Base-by-base conservation (phyloP, 2,888 invertebrate species). In the Fragum whitleyi region DNA sequence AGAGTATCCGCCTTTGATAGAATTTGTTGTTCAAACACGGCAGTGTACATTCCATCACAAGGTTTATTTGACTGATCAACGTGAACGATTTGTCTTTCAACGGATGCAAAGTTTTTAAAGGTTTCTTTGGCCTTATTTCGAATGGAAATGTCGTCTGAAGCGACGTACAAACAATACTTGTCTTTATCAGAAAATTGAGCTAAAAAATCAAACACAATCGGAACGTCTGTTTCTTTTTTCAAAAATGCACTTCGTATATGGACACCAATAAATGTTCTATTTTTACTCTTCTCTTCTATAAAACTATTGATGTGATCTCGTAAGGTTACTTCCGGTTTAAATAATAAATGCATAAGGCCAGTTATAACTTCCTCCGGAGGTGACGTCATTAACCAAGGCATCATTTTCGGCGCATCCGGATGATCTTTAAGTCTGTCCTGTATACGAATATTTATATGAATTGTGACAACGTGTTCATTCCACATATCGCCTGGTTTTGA, bases 21-120 rank as follows among this genome's bases (percentile, higher is more conserved):
- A 42, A 83, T 28, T n/a, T 69, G 67, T 23, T 79, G 79, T 19
- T 83, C 83, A 28, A 77, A 70, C n/a, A 83, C n/a, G 16, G 62
- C 79, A 14, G 68, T 77, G 42, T 71, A 72, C 14, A 83, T 61
- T 16, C 77, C 79, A 0, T 74, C 72, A 65, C 83, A 83, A 1
- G 59, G 36, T 16, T 65, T 55, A 7, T 39, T 55, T 23, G 23
- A 61, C n/a, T 39, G 36, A 71, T 83, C 83, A n/a, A 83, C 42
- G 47, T 83, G 83, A 5, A 83, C 62, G 6, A 83, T 77, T n/a
- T 21, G 32, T 51, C 69, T 3, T 59, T 74, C 32, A 0, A 57
- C 6, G 14, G 65, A 61, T 3, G 73, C 21, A n/a, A 32, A 61
- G 47, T 69, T 77, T 32, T 28, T 28, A 29, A 80, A 73, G 1